These are phyloP conservation scores for Rhagoletis pomonella DNA, from an alignment of 1,140 invertebrate species.

Conservation along the genomic window DNA sequence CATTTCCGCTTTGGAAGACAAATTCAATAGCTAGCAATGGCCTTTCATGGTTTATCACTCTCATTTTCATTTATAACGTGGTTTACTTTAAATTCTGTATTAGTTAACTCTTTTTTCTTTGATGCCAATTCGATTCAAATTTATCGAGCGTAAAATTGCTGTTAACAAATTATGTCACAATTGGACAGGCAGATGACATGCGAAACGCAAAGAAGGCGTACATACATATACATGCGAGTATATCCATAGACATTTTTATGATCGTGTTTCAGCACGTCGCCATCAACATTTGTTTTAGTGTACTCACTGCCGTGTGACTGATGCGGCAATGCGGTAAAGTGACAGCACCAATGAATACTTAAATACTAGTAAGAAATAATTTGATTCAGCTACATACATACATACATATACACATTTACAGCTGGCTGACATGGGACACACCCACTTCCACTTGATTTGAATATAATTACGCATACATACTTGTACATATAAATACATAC, in stretches of 20 bases:
- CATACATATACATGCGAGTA: neutral
- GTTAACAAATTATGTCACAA: constrained; percentile 43
- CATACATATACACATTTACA: neutral
- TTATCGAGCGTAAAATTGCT: constrained; percentile 42
- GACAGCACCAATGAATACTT: constrained; percentile 29
- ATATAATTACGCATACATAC: neutral
- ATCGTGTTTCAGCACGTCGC: neutral
- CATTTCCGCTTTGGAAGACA: neutral
- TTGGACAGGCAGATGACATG: constrained; percentile 18
- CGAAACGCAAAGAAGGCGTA: constrained; percentile 12
- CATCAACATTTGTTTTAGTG: neutral
- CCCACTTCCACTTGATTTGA: constrained; percentile 7
- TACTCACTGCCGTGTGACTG: neutral
- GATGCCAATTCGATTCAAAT: neutral
- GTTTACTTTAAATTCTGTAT: neutral
- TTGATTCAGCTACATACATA: neutral
- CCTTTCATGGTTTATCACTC: neutral
- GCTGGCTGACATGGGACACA: neutral
- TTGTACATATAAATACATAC: too few species aligned
- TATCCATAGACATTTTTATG: neutral
- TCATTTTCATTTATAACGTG: constrained; percentile 4
- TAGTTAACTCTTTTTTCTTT: neutral
- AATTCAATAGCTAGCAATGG: neutral
- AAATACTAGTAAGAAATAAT: neutral
- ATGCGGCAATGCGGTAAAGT: constrained; percentile 13